These are phyloP conservation scores for Chaetodon trifascialis DNA, from an alignment of 2,113 vertebrate genomes.

Conservation along the genomic window DNA sequence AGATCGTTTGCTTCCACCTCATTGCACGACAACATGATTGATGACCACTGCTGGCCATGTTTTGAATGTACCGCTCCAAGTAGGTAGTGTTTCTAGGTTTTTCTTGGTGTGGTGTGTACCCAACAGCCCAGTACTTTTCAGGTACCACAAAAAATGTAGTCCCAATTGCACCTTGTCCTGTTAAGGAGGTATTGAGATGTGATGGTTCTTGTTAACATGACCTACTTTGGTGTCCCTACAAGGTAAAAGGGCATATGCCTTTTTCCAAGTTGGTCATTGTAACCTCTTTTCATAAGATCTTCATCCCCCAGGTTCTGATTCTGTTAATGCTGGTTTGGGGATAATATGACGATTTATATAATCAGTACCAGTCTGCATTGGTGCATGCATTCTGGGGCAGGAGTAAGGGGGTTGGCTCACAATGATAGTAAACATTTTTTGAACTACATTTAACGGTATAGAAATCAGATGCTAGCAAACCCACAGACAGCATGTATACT, in stretches of 20 bases:
- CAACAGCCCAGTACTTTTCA: neutral
- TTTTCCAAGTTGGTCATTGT: neutral
- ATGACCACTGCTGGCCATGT: neutral
- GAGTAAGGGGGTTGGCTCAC: neutral
- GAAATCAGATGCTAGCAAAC: conserved; percentile 28
- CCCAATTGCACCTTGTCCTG: no score
- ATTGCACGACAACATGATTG: neutral
- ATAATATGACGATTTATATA: neutral
- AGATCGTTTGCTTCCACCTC: neutral
- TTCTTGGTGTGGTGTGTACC: neutral
- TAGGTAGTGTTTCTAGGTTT: neutral
- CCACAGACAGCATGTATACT: conserved; percentile 38
- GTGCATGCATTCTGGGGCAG: neutral
- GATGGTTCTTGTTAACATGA: neutral
- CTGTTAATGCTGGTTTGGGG: neutral
- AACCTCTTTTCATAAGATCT: neutral
- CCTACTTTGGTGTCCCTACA: no score
- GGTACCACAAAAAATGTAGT: neutral
- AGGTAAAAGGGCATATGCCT: no score
- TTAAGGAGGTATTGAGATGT: neutral
- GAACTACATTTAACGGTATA: conserved; percentile 29
- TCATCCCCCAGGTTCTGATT: neutral
- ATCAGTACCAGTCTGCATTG: neutral
- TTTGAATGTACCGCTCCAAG: neutral
- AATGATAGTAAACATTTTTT: neutral